Evolutionary conservation across 2,888 invertebrate genomes (phyloP).

Genomic region (Carterocephalus palaemon): DNA sequence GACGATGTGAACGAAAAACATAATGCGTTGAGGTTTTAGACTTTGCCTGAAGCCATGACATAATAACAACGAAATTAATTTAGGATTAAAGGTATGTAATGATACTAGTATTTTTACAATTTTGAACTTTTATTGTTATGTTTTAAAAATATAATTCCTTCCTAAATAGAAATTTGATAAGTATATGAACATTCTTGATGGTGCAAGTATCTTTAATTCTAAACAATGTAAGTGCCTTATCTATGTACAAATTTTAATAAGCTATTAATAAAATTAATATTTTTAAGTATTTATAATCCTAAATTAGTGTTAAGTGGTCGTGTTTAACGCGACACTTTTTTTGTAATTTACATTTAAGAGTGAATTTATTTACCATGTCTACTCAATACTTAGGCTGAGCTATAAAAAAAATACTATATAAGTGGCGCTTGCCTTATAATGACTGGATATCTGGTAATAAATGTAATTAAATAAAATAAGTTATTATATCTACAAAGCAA

Average conservation of each 20-base stretch:
- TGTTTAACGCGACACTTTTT: constrained; percentile 47
- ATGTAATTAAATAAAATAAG: constrained; percentile 1
- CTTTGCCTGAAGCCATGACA: too few relatives aligned
- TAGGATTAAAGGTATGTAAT: too few relatives aligned
- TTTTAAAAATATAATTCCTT: too few relatives aligned
- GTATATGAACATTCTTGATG: constrained; percentile 18
- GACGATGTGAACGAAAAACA: too few relatives aligned
- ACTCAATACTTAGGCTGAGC: constrained; percentile 2
- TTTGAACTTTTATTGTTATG: too few relatives aligned
- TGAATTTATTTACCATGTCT: constrained; percentile 3
- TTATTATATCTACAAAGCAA: constrained; percentile 4
- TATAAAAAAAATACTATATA: constrained; percentile 20
- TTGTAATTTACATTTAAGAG: constrained; percentile 17
- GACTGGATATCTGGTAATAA: constrained; percentile 15
- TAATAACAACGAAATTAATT: too few relatives aligned
- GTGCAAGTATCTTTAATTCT: constrained; percentile 30
- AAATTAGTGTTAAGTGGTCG: constrained; percentile 31
- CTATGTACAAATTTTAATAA: constrained; percentile 30
- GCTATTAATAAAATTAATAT: constrained; percentile 5
- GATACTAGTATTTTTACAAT: too few relatives aligned
- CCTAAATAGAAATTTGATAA: too few relatives aligned
- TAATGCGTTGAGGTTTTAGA: too few relatives aligned
- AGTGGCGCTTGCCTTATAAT: constrained; percentile 20
- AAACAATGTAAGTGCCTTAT: constrained; percentile 42
- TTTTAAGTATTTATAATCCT: constrained; percentile 19